A percentile compares a stretch with the other conserved stretches of the same genome.
Evolutionary conservation across 2,888 invertebrate species (phyloP).

Genomic region (Terebella lapidaria): DNA sequence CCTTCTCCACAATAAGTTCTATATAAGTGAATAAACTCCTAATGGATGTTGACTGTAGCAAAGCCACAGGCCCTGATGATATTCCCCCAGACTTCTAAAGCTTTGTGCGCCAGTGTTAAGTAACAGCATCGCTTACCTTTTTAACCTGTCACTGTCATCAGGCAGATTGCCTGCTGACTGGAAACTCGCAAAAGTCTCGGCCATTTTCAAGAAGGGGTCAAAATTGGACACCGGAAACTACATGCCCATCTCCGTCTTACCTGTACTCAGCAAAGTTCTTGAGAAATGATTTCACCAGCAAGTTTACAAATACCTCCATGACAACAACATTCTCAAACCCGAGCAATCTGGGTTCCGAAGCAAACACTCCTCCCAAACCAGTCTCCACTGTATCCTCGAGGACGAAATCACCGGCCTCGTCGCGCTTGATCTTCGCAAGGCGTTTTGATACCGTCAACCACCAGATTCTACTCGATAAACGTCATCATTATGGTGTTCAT

Average conservation of each 20-base stretch:
- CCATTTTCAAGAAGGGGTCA: not conserved
- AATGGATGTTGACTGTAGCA: not conserved
- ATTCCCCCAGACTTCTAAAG: not conserved
- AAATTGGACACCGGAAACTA: slow-evolving; percentile 1
- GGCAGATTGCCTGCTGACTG: not conserved
- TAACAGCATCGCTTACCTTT: not conserved
- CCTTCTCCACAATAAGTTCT: not conserved
- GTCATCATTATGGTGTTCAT: no score
- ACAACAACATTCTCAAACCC: not conserved
- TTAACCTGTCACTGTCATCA: not conserved
- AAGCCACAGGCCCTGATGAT: not conserved
- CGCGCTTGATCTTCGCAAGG: no score
- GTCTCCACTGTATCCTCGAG: no score
- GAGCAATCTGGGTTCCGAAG: not conserved
- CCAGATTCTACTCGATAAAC: no score
- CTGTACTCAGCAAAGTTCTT: not conserved
- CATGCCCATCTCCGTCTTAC: not conserved
- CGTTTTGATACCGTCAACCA: no score
- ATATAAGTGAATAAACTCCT: not conserved
- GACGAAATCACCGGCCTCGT: no score
- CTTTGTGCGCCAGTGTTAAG: not conserved
- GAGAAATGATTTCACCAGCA: not conserved
- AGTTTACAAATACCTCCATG: not conserved
- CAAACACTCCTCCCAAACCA: no score
- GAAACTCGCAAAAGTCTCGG: not conserved